These are phyloP conservation scores for Chaitophorus viminalis DNA, from an alignment of 2,888 invertebrate genomes.

Conservation along the genomic window DNA sequence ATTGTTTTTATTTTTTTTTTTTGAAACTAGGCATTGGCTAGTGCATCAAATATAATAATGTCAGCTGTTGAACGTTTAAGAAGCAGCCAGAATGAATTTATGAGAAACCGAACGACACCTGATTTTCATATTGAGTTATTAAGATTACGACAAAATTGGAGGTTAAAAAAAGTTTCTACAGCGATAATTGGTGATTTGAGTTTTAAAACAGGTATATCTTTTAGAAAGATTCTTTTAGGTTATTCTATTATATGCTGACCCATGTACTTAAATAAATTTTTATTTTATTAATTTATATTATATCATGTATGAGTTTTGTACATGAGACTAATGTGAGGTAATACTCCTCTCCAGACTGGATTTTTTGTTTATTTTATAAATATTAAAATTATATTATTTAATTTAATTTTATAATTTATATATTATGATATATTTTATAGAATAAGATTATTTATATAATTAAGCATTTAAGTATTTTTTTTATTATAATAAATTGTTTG, in stretches of 20 bases:
- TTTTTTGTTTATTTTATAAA: too few species aligned
- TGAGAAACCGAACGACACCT: constrained; percentile 79
- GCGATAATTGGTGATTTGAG: constrained; percentile 95
- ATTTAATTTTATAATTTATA: too few species aligned
- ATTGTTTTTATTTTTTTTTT: constrained; percentile 17
- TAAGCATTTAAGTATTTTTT: too few species aligned
- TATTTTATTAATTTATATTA: too few species aligned
- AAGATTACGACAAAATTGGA: constrained; percentile 90
- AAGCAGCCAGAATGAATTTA: constrained; percentile 82
- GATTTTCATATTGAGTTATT: constrained; percentile 94
- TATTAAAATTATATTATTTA: too few species aligned
- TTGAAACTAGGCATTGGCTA: constrained; percentile 75
- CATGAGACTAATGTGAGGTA: too few species aligned
- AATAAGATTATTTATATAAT: too few species aligned
- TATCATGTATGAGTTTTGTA: too few species aligned
- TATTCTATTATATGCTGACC: too few species aligned
- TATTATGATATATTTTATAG: too few species aligned
- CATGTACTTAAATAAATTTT: too few species aligned
- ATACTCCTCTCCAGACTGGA: too few species aligned
- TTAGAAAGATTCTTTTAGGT: not conserved
- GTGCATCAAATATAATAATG: constrained; percentile 85
- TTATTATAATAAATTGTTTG: not conserved
- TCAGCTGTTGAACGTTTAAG: constrained; percentile 88
- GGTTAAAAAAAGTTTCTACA: constrained; percentile 94
- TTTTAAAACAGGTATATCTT: constrained; percentile 78